phyloP scores from a whole-genome alignment of 2,888 invertebrate genomes.

The Lasioglossum villosulum region DNA sequence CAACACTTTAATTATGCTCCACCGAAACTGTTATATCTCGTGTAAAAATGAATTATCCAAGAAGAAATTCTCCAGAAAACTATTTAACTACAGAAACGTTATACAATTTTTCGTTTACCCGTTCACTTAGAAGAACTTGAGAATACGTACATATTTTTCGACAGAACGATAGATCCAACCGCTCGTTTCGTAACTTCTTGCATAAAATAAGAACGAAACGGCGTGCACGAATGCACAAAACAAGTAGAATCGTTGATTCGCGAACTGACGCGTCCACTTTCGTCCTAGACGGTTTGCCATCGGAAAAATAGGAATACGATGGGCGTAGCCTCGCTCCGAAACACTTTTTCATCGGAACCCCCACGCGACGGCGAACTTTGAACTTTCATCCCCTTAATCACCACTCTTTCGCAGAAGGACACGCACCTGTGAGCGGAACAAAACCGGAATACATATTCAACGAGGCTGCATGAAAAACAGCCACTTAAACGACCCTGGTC shows the following conservation, averaged over 20 bases:
- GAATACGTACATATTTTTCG: too few species aligned
- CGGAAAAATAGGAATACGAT: neutral
- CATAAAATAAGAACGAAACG: neutral
- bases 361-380: conserved; percentile 3
- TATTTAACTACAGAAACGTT: neutral
- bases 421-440: conserved; percentile 15
- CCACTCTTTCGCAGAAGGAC: conserved; percentile 2
- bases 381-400: neutral
- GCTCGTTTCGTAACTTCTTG: neutral
- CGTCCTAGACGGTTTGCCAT: neutral
- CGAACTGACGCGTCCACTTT: neutral
- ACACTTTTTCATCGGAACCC: neutral
- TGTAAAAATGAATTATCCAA: neutral
- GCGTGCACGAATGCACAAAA: neutral
- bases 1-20: too few species aligned
- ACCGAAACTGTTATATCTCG: too few species aligned
- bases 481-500: conserved; percentile 36
- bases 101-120: neutral
- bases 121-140: neutral
- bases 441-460: conserved; percentile 50
- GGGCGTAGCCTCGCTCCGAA: neutral
- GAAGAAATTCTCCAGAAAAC: neutral
- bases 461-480: conserved; percentile 44
- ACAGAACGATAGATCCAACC: too few species aligned
- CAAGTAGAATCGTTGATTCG: neutral